Evolutionary conservation across 2,888 invertebrate species (phyloP).

Genomic region (Mactromeris polynyma): DNA sequence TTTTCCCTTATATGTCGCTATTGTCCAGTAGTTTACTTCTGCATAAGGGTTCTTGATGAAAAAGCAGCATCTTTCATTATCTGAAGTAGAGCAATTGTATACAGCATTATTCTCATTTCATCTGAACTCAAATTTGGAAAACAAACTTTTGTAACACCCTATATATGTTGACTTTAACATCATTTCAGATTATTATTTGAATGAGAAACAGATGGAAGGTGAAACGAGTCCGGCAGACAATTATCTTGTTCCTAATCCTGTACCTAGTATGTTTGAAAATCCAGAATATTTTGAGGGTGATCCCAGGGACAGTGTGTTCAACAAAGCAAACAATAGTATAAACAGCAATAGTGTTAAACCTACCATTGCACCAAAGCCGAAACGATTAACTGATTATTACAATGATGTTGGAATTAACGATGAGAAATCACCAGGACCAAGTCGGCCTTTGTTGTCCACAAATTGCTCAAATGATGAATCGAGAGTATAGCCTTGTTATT

Average conservation of each 20-base stretch:
- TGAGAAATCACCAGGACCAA: background rate
- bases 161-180: background rate
- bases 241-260: conserved; percentile 55
- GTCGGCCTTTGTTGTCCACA: conserved; percentile 61
- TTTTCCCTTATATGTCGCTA: too few relatives aligned
- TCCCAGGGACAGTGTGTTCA: conserved; percentile 47
- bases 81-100: too few relatives aligned
- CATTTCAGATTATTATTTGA: conserved; percentile 67
- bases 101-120: too few relatives aligned
- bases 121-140: too few relatives aligned
- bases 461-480: conserved; percentile 67
- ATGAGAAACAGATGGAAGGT: conserved; percentile 61
- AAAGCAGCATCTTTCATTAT: too few relatives aligned
- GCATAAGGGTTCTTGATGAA: too few relatives aligned
- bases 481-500: conserved; percentile 34
- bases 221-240: conserved; percentile 33
- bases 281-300: conserved; percentile 75
- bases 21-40: too few relatives aligned
- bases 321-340: background rate
- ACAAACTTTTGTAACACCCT: too few relatives aligned
- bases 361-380: conserved; percentile 66
- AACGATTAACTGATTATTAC: conserved; percentile 71
- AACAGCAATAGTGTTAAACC: conserved; percentile 60
- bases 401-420: conserved; percentile 54
- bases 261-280: conserved; percentile 69